Evolutionary conservation across 1,140 invertebrate species (phyloP), one percentile per base, ranked within the genome.

Genomic region (Leptinotarsa texana): DNA sequence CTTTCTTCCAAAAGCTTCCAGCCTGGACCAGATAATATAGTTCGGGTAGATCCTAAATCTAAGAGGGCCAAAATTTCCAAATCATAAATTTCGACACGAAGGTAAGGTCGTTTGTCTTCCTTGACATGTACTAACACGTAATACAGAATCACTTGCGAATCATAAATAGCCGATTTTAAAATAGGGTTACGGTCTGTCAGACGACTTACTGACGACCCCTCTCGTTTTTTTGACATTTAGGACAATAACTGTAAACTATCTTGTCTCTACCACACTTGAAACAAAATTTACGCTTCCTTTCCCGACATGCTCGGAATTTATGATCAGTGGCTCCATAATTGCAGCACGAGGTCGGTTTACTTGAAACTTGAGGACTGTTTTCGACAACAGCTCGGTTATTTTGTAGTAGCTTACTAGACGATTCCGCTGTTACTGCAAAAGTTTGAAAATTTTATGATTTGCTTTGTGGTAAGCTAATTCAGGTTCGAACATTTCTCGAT

Each of bases 1-100:
- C 13, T 17, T 13, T 22, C n/a, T 47, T 72, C 11, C 33, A 72
- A 63, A 15, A 62, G 65, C 24, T 62, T 18, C 18, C 49, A 72
- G n/a, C 70, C 57, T 13, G 57, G 6, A 5, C 15, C n/a, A n/a
- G n/a, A n/a, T n/a, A 72, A 22, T 3, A 63, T 22, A 3, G 57
- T 63, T 63, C 13, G 18, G 5, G 70, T 17, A 17, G 70, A 47
- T 22, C 57, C 70, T 13, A 57, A 72, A 22, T 72, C 70, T 27
- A 63, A 27, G 17, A 72, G 27, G 15, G 51, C 49, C 15, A 62
- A 18, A 13, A 72, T 21, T 17, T 22, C 3, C 22, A 33, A 17
- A 18, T 42, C 70, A 63, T 65, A 63, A 21, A 72, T 33, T 13
- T 22, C 21, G 24, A 72, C 70, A 11, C 24, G 21, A 6, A 72